Base-by-base conservation (phyloP, 1,140 invertebrate genomes). In the Diabrotica undecimpunctata region DNA sequence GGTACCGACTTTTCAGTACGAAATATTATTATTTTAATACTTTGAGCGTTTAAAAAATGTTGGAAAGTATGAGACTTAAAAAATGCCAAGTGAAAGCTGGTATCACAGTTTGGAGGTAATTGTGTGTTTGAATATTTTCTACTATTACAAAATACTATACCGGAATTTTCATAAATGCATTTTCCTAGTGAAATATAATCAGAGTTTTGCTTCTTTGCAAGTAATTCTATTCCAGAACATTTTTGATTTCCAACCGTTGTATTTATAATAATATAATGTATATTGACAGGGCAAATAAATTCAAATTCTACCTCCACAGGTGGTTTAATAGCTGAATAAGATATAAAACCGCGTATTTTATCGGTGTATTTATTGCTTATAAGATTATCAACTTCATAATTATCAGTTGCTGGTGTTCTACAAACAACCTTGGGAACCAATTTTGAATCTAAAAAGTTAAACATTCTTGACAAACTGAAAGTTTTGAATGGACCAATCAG, bases 241-340 rank as follows among this genome's bases (percentile, higher is more conserved):
- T 84, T 86, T 62, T 90, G 85, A 5, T 80, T 78, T 2, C 88
- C 88, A 7, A 89, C 82, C 66, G 75, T 77, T n/a, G 85, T 82
- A 77, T 83, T 82, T 50, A 93, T 77, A 13, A 85, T 73, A 39
- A 93, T 83, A 61, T 86, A 83, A 70, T 82, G 82, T 54, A 93
- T 79, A 71, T 86, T 79, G 54, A 92, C 80, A 63, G 84, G 81
- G 71, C 87, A 90, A 4, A 87, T 81, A 65, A 93, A 89, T 62
- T 83, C 81, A 61, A 93, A 81, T 36, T 86, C 85, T 36, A 93
- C 79, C 51, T 84, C 83, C 0, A 92, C 82, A 14, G 91, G 91
- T 5, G 90, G 89, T 77, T 86, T 89, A 55, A 90, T 86, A 54
- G 89, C 88, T 39, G 82, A 77, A 70, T 90, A 91, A 5, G 85